A percentile compares a stretch with the other conserved stretches of the same genome.
phyloP scores from a whole-genome alignment of 2,113 vertebrate genomes.

The Alethe castanea region DNA sequence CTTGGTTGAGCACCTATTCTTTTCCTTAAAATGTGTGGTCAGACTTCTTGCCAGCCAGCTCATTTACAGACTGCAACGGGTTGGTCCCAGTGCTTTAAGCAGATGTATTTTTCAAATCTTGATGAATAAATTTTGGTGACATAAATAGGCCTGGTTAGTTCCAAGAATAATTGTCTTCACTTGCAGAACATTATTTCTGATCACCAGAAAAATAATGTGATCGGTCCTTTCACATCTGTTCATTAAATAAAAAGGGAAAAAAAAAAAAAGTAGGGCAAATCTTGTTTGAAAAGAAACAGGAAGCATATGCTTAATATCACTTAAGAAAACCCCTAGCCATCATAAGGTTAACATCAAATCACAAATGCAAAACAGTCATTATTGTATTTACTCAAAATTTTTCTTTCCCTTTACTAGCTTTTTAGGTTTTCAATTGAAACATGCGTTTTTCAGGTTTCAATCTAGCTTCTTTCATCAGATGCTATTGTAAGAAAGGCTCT shows the following conservation, averaged over 20 bases:
- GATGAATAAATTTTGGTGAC: slow-evolving; percentile 37
- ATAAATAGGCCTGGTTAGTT: slow-evolving; percentile 32
- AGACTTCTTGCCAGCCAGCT: neutral
- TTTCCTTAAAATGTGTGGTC: neutral
- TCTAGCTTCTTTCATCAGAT: slow-evolving; percentile 34
- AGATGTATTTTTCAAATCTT: slow-evolving; percentile 30
- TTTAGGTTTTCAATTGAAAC: slow-evolving; percentile 20
- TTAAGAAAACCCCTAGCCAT: neutral
- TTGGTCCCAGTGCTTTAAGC: neutral
- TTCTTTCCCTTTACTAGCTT: neutral
- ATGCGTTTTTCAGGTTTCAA: neutral
- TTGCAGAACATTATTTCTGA: slow-evolving; percentile 42
- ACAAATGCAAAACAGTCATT: slow-evolving; percentile 58
- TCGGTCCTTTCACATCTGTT: slow-evolving; percentile 57
- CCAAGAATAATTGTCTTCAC: slow-evolving; percentile 39
- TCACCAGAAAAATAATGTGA: slow-evolving; percentile 46
- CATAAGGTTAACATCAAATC: slow-evolving; percentile 61
- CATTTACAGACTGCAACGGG: neutral
- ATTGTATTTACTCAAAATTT: slow-evolving; percentile 40
- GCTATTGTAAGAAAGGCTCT: neutral
- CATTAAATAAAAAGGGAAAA: neutral
- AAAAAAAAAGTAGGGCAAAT: neutral
- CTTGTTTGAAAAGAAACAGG: slow-evolving; percentile 63
- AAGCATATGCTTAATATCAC: slow-evolving; percentile 62
- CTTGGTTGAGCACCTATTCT: neutral